These are phyloP conservation scores for Trissonchulus latispiculum DNA, from an alignment of 2,888 invertebrate species.

Conservation along the genomic window DNA sequence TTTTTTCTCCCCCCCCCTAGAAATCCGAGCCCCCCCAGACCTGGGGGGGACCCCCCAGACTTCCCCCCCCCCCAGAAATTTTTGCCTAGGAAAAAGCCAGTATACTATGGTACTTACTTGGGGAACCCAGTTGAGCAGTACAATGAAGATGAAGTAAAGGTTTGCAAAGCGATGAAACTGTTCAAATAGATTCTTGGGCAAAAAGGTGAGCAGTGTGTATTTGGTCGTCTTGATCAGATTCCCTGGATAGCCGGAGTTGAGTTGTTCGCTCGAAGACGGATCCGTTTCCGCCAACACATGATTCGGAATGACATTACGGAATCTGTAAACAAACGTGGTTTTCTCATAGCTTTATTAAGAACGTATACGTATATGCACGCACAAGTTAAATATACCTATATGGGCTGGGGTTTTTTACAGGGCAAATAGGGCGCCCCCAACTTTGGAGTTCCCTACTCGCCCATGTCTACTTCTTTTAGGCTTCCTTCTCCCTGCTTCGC, in stretches of 20 bases:
- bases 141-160: conserved; percentile 92
- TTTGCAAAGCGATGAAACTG: conserved; percentile 93
- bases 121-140: conserved; percentile 88
- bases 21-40: too few relatives aligned
- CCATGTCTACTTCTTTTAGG: too few relatives aligned
- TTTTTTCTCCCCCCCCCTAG: too few relatives aligned
- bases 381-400: too few relatives aligned
- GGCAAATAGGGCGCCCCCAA: too few relatives aligned
- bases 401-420: too few relatives aligned
- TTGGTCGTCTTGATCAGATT: conserved; percentile 85
- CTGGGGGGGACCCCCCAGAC: too few relatives aligned
- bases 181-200: conserved; percentile 89
- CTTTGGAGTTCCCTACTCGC: too few relatives aligned
- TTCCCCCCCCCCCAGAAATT: too few relatives aligned
- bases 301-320: conserved; percentile 64
- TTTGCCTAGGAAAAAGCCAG: too few relatives aligned
- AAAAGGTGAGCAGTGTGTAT: conserved; percentile 81
- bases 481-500: too few relatives aligned
- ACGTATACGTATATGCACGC: not conserved
- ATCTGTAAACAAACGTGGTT: conserved; percentile 5
- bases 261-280: conserved; percentile 50
- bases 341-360: not conserved
- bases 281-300: conserved; percentile 70
- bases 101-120: too few relatives aligned
- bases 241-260: conserved; percentile 68